Evolutionary conservation across 2,888 invertebrate genomes (phyloP).

Genomic region (Apotomis betuletana): DNA sequence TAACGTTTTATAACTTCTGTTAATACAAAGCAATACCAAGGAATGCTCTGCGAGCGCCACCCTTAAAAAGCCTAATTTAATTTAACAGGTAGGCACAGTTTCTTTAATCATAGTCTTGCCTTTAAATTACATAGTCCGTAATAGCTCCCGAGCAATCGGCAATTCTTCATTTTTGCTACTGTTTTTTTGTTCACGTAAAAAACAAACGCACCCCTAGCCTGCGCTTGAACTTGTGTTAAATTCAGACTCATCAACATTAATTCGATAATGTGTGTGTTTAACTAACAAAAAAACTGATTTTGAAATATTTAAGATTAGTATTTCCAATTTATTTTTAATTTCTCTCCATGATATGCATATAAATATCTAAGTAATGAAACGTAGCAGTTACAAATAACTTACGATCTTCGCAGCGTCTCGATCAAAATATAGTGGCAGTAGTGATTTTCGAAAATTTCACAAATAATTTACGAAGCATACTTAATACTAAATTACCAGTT

Average conservation of each 20-base stretch:
- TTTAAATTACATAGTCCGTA: slow-evolving; percentile 79
- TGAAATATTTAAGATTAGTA: neutral
- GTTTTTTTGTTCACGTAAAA: slow-evolving; percentile 71
- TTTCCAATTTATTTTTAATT: too few species aligned
- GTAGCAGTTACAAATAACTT: neutral
- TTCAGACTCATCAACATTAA: slow-evolving; percentile 42
- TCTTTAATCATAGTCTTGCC: slow-evolving; percentile 80
- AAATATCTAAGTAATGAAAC: too few species aligned
- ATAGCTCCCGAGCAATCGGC: slow-evolving; percentile 80
- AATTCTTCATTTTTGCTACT: slow-evolving; percentile 81
- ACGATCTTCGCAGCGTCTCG: neutral
- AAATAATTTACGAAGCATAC: slow-evolving; percentile 4
- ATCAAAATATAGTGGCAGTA: neutral
- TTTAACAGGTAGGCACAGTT: slow-evolving; percentile 82
- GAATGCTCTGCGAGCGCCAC: slow-evolving; percentile 71
- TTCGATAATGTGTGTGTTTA: slow-evolving; percentile 9
- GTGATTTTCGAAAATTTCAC: neutral
- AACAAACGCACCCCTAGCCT: slow-evolving; percentile 53
- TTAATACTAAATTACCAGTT: slow-evolving; percentile 3
- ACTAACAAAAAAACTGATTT: neutral
- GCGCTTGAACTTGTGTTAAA: slow-evolving; percentile 54
- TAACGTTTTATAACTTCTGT: slow-evolving; percentile 31
- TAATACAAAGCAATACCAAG: slow-evolving; percentile 62
- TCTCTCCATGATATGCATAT: too few species aligned
- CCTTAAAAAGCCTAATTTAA: slow-evolving; percentile 82